These are phyloP conservation scores for Drosophila ficusphila DNA, from an alignment of 1,140 invertebrate species.

Conservation along the genomic window DNA sequence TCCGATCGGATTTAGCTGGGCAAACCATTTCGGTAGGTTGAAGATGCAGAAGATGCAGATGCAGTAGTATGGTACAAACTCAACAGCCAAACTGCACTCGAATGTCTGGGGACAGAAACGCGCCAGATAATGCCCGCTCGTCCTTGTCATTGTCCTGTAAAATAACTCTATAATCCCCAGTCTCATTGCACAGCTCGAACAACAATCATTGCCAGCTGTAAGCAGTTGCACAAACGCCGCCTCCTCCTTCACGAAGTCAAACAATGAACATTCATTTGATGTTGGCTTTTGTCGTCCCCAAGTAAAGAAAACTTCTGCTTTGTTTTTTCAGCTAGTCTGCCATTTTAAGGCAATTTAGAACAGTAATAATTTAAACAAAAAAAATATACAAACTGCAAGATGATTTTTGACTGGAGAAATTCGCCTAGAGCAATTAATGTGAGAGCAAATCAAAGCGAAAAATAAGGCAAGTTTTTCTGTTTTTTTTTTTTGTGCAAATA, in stretches of 20 bases:
- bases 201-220: conserved; percentile 58
- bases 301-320: conserved; percentile 1
- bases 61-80: conserved; percentile 20
- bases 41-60: conserved; percentile 53
- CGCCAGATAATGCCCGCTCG: conserved; percentile 52
- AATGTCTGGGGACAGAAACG: conserved; percentile 46
- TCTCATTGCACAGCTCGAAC: conserved; percentile 42
- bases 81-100: conserved; percentile 28
- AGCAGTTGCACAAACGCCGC: conserved; percentile 43
- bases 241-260: conserved; percentile 32
- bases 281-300: conserved; percentile 23
- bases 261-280: conserved; percentile 51
- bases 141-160: conserved; percentile 56
- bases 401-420: background rate
- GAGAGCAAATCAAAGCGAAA: conserved; percentile 16
- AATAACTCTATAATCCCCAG: conserved; percentile 55
- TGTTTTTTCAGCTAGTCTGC: conserved; percentile 2
- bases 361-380: conserved; percentile 18
- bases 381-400: conserved; percentile 8
- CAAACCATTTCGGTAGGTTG: conserved; percentile 39
- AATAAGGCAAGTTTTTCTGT: conserved; percentile 8
- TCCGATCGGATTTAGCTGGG: conserved; percentile 10
- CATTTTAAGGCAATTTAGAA: conserved; percentile 27
- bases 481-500: background rate
- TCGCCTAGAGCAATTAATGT: conserved; percentile 22